These are phyloP conservation scores for Brachionus koreanus DNA, from an alignment of 1,140 invertebrate species.

Conservation along the genomic window DNA sequence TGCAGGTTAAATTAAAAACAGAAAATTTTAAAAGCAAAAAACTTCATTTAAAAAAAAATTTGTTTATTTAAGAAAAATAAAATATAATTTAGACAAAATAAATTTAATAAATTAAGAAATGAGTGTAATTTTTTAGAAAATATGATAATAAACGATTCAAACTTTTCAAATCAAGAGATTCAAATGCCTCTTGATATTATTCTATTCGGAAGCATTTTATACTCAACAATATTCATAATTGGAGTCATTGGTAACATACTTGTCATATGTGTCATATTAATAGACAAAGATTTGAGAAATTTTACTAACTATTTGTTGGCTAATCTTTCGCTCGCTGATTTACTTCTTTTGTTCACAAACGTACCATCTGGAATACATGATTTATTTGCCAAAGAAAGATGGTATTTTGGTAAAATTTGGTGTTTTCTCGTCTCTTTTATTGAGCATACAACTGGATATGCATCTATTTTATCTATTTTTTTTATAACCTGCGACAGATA, in stretches of 20 bases:
- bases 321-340: conserved; percentile 50
- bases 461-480: conserved; percentile 39
- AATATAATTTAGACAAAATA: no score
- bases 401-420: conserved; percentile 30
- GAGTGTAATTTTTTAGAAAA: no score
- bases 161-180: background rate
- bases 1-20: no score
- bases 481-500: conserved; percentile 43
- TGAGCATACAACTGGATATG: conserved; percentile 26
- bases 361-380: conserved; percentile 42
- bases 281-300: conserved; percentile 85
- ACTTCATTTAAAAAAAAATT: no score
- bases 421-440: conserved; percentile 38
- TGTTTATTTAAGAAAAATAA: no score
- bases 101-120: no score
- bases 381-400: conserved; percentile 37
- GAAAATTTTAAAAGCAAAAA: no score
- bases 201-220: conserved; percentile 61
- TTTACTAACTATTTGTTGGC: conserved; percentile 85
- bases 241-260: conserved; percentile 83
- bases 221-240: conserved; percentile 74
- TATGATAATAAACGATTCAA: background rate
- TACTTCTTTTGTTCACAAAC: conserved; percentile 47
- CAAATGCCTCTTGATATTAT: conserved; percentile 28
- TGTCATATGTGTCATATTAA: conserved; percentile 83